Evolutionary conservation across 2,888 invertebrate species (phyloP), one percentile per base, ranked within the genome.

Genomic region (Sesia apiformis): DNA sequence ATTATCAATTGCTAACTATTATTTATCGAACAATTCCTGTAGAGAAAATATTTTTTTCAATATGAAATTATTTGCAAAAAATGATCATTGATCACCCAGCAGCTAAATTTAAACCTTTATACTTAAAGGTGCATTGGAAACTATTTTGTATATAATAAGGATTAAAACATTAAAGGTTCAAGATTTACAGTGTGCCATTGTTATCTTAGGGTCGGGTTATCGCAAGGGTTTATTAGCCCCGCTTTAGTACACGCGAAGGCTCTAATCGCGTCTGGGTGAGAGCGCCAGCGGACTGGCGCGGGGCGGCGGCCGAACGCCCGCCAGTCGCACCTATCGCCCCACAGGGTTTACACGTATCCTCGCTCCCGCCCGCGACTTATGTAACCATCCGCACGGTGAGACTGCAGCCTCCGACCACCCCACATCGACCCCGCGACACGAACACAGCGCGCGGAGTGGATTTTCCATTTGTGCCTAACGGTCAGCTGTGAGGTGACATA

Each of bases 371-470:
- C 78, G 79, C 79, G 84, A 78, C 88, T 89, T 89, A 89, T 85
- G 75, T 89, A 89, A 89, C 79, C 82, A 85, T 80, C 84, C 83
- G 81, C 84, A 83, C 85, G 86, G 86, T 84, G 84, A 85, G 78
- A 81, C 84, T 75, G 80, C 85, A 86, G 83, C 81, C 82, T 82
- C 84, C 78, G 5, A 8, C 46, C 46, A 46, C 46, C 46, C 72
- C 72, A 65, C 70, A 46, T 74, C 76, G 78, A 73, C 74, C 71
- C 73, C 70, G 75, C 79, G 70, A 68, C 46, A 46, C 46, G 46
- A 46, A 46, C 46, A 46, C 7, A 46, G 46, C 46, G 46, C 46
- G 46, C 46, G 46, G 23, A 46, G 46, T 46, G 46, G 23, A 4
- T 46, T 46, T 46, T 46, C 46, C 46, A 72, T 67, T 72, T 70